These are phyloP conservation scores for Bryconaethiops microstoma DNA, from an alignment of 2,797 vertebrate species.

Conservation along the genomic window DNA sequence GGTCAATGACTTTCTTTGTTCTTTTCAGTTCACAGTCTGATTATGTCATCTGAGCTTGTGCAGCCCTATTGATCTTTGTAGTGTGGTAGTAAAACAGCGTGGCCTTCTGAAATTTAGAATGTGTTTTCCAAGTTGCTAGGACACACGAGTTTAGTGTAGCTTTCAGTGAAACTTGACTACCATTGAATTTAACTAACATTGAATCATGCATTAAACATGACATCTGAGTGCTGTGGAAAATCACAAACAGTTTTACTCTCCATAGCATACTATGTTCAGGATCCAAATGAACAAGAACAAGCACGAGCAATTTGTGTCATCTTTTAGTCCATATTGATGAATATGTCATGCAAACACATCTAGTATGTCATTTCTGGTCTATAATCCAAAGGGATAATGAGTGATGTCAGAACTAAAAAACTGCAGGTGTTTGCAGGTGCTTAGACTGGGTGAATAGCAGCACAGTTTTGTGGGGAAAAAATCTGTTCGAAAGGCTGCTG, in stretches of 20 bases:
- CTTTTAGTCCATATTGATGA: not conserved
- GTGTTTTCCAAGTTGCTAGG: conserved; percentile 44
- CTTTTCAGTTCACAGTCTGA: conserved; percentile 53
- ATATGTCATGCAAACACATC: not conserved
- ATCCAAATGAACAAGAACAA: no score
- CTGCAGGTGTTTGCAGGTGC: not conserved
- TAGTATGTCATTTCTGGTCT: not conserved
- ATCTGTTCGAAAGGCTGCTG: not conserved
- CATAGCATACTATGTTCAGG: not conserved
- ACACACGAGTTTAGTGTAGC: not conserved
- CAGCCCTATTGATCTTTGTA: conserved; percentile 71
- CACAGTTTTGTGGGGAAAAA: not conserved
- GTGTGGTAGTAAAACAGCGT: conserved; percentile 31
- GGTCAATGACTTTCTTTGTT: conserved; percentile 48
- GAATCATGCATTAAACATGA: no score
- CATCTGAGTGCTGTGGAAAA: not conserved
- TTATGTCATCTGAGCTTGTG: conserved; percentile 71
- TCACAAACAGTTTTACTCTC: not conserved
- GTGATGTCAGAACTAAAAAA: not conserved
- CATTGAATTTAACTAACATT: no score
- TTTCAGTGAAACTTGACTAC: not conserved
- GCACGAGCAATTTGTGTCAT: no score
- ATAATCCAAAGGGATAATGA: not conserved
- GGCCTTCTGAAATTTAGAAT: conserved; percentile 10
- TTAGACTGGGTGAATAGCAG: no score